Percentiles rank a stretch among this genome's conserved stretches.
phyloP scores from a whole-genome alignment of 2,113 vertebrate species.

The Gallinago jamesoni region DNA sequence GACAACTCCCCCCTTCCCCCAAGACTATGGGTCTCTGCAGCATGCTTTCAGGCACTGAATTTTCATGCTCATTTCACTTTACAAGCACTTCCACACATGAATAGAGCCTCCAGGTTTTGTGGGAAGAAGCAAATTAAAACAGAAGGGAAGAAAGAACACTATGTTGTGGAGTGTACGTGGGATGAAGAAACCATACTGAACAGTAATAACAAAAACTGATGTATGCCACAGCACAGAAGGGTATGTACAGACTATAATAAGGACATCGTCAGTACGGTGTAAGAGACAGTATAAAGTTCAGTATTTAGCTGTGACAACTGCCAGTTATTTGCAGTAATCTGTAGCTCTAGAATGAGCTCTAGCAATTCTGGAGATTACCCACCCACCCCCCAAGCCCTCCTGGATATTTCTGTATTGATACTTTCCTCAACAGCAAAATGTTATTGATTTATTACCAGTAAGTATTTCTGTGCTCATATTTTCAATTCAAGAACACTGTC shows the following conservation, averaged over 20 bases:
- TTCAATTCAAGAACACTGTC: background rate
- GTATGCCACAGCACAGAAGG: conserved; percentile 1
- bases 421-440: background rate
- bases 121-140: conserved; percentile 30
- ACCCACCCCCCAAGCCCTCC: too few species aligned
- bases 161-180: background rate
- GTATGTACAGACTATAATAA: background rate
- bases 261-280: background rate
- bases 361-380: background rate
- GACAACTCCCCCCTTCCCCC: background rate
- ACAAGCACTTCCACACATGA: background rate
- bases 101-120: background rate
- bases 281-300: background rate
- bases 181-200: conserved; percentile 22
- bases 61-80: conserved; percentile 20
- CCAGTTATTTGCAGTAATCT: background rate
- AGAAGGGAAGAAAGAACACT: conserved; percentile 40
- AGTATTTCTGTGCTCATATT: conserved; percentile 34
- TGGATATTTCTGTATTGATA: background rate
- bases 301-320: background rate
- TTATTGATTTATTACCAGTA: background rate
- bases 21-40: background rate
- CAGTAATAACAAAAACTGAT: background rate
- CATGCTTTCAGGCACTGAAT: background rate
- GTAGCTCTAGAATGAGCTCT: background rate